Conservation (phyloP, 2,888 invertebrate genomes). For the Merodon equestris region DNA sequence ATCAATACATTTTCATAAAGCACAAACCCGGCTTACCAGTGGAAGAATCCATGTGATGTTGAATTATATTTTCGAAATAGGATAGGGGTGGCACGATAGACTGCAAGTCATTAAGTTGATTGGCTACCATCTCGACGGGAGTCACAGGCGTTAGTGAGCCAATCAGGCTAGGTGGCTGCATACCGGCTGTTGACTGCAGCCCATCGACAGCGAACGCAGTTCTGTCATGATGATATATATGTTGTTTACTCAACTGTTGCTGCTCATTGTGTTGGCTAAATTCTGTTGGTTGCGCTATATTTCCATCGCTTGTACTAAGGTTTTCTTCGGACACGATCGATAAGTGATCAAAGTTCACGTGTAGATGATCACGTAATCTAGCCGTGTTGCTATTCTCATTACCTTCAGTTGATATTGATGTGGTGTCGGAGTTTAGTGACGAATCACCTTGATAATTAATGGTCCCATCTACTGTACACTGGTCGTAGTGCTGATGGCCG, state of each 20-base stretch:
- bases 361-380: constrained; percentile 78
- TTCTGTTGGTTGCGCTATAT: constrained; percentile 35
- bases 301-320: constrained; percentile 76
- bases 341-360: constrained; percentile 85
- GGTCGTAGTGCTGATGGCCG: constrained; percentile 39
- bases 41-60: constrained; percentile 74
- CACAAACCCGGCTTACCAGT: constrained; percentile 73
- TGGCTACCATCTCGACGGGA: constrained; percentile 75
- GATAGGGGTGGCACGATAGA: constrained; percentile 77
- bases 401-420: constrained; percentile 13
- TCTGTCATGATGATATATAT: no score
- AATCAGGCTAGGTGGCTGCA: constrained; percentile 47
- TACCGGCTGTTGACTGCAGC: constrained; percentile 71
- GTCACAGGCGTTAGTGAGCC: constrained; percentile 74
- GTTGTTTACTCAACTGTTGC: constrained; percentile 20
- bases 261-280: constrained; percentile 16
- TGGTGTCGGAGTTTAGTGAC: no score
- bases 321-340: constrained; percentile 89
- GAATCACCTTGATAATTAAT: constrained; percentile 10
- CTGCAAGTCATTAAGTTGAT: constrained; percentile 76
- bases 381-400: constrained; percentile 20
- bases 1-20: no score
- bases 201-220: no score
- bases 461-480: constrained; percentile 17
- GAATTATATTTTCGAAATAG: constrained; percentile 78